A percentile compares a stretch with the other conserved stretches of the same genome.
Evolutionary conservation across 2,888 invertebrate genomes (phyloP).

Genomic region (Phengaris alcon): DNA sequence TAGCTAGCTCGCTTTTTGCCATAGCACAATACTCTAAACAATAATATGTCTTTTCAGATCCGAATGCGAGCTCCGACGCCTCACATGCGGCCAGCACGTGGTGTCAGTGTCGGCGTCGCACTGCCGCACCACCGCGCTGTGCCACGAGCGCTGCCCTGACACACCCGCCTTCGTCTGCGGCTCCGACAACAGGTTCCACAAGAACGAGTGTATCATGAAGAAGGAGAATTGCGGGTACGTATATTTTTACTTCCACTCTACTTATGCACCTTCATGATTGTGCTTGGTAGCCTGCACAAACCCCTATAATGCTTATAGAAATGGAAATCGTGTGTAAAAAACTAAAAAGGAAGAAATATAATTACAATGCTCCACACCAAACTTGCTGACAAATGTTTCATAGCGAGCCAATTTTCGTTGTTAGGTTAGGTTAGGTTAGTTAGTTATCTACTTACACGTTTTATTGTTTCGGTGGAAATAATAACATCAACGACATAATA

Average conservation of each 20-base stretch:
- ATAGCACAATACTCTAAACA: background rate
- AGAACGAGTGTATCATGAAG: constrained; percentile 94
- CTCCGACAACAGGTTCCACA: constrained; percentile 93
- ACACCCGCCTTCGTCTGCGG: constrained; percentile 92
- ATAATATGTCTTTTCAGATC: constrained; percentile 75
- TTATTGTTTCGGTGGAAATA: no score
- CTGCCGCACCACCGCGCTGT: constrained; percentile 91
- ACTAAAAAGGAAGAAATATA: no score
- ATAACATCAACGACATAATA: no score
- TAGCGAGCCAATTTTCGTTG: no score
- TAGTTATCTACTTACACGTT: no score
- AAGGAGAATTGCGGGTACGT: constrained; percentile 91
- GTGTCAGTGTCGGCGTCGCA: constrained; percentile 90
- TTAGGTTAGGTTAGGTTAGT: no score
- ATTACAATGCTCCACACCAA: no score
- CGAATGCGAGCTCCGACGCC: constrained; percentile 88
- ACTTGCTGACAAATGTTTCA: no score
- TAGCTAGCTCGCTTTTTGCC: background rate
- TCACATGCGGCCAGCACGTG: constrained; percentile 92
- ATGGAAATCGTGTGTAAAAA: no score
- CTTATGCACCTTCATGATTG: no score
- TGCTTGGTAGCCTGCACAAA: no score
- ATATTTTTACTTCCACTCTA: background rate
- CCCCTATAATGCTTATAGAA: no score
- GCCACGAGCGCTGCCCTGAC: constrained; percentile 85